Percentiles rank a stretch among this genome's conserved stretches.
Conservation (phyloP, 2,113 vertebrate species). For the Neodontobutis hainanensis region DNA sequence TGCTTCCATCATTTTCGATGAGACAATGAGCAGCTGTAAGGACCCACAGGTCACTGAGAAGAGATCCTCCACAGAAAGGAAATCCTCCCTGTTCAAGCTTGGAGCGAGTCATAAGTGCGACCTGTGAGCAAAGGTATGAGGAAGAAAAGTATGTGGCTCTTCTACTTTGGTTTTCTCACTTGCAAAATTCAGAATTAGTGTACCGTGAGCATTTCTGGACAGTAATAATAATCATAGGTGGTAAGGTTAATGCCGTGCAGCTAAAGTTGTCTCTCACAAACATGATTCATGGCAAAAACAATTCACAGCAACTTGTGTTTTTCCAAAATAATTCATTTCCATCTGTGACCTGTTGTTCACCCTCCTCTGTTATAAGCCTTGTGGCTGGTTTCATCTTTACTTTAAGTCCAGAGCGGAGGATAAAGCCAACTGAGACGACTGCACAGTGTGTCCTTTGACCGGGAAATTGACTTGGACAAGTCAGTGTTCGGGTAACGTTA, state of each 20-base stretch:
- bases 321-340: background rate
- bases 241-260: no score
- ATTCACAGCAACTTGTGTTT: no score
- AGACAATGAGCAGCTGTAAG: conserved; percentile 93
- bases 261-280: no score
- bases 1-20: background rate
- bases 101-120: conserved; percentile 70
- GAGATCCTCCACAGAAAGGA: conserved; percentile 88
- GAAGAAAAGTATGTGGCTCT: background rate
- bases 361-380: background rate
- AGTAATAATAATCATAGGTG: no score
- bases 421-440: background rate
- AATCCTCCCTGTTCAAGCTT: fast-evolving
- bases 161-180: no score
- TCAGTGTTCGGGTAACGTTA: background rate
- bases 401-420: background rate
- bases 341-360: background rate
- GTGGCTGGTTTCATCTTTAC: background rate
- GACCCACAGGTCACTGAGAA: conserved; percentile 88
- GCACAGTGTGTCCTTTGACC: background rate
- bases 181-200: no score
- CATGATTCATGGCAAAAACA: no score
- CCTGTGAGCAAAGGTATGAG: conserved; percentile 72
- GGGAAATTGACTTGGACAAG: conserved; percentile 6
- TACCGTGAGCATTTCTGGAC: no score